phyloP scores from a whole-genome alignment of 2,797 vertebrate species.

The Chrosomus eos region DNA sequence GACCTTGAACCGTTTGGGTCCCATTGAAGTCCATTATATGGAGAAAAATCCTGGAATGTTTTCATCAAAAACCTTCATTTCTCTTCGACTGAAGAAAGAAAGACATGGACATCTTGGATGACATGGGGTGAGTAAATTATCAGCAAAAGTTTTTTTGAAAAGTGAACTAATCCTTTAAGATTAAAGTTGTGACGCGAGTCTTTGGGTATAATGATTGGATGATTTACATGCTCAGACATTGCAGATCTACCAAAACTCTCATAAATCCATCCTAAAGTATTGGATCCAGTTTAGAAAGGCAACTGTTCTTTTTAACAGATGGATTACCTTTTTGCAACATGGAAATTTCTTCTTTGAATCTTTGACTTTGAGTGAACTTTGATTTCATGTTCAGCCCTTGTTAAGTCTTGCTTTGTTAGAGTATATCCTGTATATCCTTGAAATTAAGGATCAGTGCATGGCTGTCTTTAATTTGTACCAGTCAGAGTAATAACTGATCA shows the following conservation, averaged over 20 bases:
- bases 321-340: not conserved
- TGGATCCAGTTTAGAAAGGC: not conserved
- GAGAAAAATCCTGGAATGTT: no score
- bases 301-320: not conserved
- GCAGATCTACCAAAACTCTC: slow-evolving; percentile 4
- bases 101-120: no score
- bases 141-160: no score
- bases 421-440: not conserved
- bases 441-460: no score
- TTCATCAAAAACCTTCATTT: no score
- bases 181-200: slow-evolving; percentile 21
- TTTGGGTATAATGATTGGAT: slow-evolving; percentile 46
- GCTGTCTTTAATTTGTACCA: not conserved
- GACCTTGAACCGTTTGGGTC: no score
- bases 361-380: not conserved
- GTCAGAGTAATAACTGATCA: not conserved
- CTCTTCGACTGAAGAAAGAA: no score
- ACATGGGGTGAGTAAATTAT: no score
- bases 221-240: slow-evolving; percentile 43
- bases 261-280: not conserved
- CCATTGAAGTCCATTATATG: no score
- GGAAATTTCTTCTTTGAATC: not conserved
- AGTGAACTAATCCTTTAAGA: no score
- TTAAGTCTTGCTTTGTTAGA: not conserved
- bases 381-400: not conserved